These are phyloP conservation scores for Zosterops hypoxanthus DNA, from an alignment of 2,113 vertebrate genomes.

Conservation along the genomic window DNA sequence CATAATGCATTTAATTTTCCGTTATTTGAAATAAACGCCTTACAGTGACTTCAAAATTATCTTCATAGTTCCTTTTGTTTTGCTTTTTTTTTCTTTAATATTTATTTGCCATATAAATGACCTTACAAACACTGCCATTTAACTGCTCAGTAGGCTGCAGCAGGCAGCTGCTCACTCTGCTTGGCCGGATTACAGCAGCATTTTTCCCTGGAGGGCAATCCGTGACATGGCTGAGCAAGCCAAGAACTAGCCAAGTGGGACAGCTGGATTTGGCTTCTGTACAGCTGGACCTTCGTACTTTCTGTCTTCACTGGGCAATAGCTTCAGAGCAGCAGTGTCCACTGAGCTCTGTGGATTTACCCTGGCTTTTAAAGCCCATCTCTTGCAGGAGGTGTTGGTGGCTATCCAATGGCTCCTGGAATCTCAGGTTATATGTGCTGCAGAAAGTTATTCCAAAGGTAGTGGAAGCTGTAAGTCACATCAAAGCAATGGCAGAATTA, in stretches of 20 bases:
- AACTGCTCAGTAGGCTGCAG: background rate
- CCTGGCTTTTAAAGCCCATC: background rate
- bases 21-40: background rate
- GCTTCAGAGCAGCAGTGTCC: background rate
- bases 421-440: background rate
- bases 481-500: background rate
- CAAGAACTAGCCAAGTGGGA: background rate
- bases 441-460: background rate
- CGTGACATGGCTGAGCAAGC: background rate
- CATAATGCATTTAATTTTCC: background rate
- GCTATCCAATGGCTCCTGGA: background rate
- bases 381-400: accelerated
- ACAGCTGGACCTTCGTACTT: background rate
- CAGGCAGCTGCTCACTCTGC: background rate
- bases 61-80: background rate
- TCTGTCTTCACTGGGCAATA: background rate
- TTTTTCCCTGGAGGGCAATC: background rate
- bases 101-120: background rate
- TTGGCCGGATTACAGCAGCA: background rate
- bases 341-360: accelerated
- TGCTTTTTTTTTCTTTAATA: no score
- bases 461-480: background rate
- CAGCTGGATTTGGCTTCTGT: background rate
- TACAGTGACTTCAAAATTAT: background rate
- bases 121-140: background rate